Evolutionary conservation across 2,888 invertebrate genomes (phyloP), one percentile per base, ranked within the genome.

Genomic region (Penaeus monodon): DNA sequence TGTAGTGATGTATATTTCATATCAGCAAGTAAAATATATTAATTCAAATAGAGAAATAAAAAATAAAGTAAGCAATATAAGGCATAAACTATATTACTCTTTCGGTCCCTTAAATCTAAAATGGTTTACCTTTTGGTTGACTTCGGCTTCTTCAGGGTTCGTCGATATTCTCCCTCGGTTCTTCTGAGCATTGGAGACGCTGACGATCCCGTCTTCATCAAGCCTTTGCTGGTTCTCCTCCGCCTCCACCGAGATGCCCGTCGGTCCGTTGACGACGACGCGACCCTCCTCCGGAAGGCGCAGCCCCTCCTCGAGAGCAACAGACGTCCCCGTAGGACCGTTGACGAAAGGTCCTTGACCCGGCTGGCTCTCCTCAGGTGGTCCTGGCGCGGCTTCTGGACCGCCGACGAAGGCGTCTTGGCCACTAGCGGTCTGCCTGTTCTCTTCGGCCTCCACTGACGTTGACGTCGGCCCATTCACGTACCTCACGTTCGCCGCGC

Each of bases 381-480:
- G 44, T 44, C 44, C 44, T 44, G 44, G 10, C 44, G 44, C 44
- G 44, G 8, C 44, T 10, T 10, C 44, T 10, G 44, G 44, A 20
- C 76, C 65, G 64, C 44, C 65, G 29, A 64, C 38, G 33, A 29
- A 74, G 33, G 24, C n/a, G 14, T 29, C 57, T 57, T 10, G 20
- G n/a, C 29, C 57, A 70, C 27, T 8, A 12, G 73, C 57, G 2
- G 64, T 27, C 33, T 33, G 38, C 24, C 38, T n/a, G 14, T 44
- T 22, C 24, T 76, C 74, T 29, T 84, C 76, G 14, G 76, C 77
- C 17, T 84, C 84, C 20, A 77, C 65, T 8, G 84, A 84, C 14
- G 66, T 77, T 10, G 76, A 65, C 29, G 84, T 77, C 14, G 84
- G 84, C 14, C 76, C 84, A 27, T 84, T 84, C 27, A 77, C 77